Percentiles rank a stretch among this genome's conserved stretches.
Conservation (phyloP, 2,888 invertebrate species). For the Epinotia demarniana region DNA sequence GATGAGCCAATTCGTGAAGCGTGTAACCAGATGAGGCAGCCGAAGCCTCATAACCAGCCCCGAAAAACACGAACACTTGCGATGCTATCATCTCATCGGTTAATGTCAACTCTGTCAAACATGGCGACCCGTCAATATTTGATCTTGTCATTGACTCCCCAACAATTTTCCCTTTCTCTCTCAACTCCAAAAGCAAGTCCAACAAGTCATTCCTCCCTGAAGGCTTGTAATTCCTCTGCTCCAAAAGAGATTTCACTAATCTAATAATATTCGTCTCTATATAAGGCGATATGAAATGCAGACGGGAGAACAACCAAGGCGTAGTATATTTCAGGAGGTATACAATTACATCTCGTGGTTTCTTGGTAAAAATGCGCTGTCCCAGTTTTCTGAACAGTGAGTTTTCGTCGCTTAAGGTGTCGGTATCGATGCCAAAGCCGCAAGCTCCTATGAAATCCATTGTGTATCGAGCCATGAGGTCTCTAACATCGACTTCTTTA, state of each 20-base stretch:
- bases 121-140: slow-evolving; percentile 47
- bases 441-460: slow-evolving; percentile 50
- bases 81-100: slow-evolving; percentile 49
- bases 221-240: slow-evolving; percentile 49
- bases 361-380: slow-evolving; percentile 45
- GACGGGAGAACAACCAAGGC: slow-evolving; percentile 7
- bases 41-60: slow-evolving; percentile 54
- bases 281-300: slow-evolving; percentile 8
- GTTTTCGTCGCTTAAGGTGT: slow-evolving; percentile 47
- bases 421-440: slow-evolving; percentile 49
- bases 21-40: too few species aligned
- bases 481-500: slow-evolving; percentile 38
- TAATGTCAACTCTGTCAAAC: slow-evolving; percentile 44
- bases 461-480: slow-evolving; percentile 50
- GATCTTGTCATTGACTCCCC: slow-evolving; percentile 49
- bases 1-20: slow-evolving; percentile 50
- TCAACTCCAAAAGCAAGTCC: slow-evolving; percentile 52
- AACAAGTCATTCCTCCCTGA: slow-evolving; percentile 52
- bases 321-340: slow-evolving; percentile 25
- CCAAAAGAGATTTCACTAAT: slow-evolving; percentile 41
- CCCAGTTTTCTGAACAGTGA: slow-evolving; percentile 50
- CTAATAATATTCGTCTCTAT: slow-evolving; percentile 25
- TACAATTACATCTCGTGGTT: slow-evolving; percentile 16
- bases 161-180: slow-evolving; percentile 47
- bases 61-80: slow-evolving; percentile 52